A percentile compares a stretch with the other conserved stretches of the same genome.
phyloP scores from a whole-genome alignment of 2,888 invertebrate genomes.

The Operophtera brumata region DNA sequence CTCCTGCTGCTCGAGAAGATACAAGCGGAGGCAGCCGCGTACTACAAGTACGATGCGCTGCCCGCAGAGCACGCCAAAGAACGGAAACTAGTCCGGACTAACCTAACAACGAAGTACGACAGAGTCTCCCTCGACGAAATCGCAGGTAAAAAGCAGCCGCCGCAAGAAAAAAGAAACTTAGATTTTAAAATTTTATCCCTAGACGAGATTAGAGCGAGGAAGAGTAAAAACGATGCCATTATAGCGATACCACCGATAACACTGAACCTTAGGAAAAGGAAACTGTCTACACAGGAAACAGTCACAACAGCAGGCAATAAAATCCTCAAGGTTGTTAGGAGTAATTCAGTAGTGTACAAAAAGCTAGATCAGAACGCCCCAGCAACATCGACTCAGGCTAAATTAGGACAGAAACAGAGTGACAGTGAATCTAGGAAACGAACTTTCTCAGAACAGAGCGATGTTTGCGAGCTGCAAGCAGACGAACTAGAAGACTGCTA shows the following conservation, averaged over 20 bases:
- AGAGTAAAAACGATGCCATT: slow-evolving; percentile 46
- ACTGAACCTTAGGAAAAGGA: slow-evolving; percentile 66
- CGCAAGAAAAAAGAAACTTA: slow-evolving; percentile 46
- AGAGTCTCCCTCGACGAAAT: slow-evolving; percentile 77
- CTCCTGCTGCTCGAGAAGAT: slow-evolving; percentile 85
- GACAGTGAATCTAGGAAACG: slow-evolving; percentile 61
- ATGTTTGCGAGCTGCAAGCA: slow-evolving; percentile 59
- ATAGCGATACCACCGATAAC: slow-evolving; percentile 55
- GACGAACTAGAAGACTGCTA: slow-evolving; percentile 67
- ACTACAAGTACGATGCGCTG: slow-evolving; percentile 82
- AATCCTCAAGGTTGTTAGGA: slow-evolving; percentile 71
- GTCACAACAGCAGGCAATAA: slow-evolving; percentile 68
- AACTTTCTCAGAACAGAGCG: slow-evolving; percentile 65
- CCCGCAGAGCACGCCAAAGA: slow-evolving; percentile 44
- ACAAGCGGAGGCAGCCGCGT: slow-evolving; percentile 87
- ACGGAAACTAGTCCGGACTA: slow-evolving; percentile 55
- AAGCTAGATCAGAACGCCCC: slow-evolving; percentile 57
- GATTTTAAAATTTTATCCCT: slow-evolving; percentile 76
- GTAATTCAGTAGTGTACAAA: slow-evolving; percentile 72
- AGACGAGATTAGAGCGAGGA: slow-evolving; percentile 75
- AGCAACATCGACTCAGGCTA: slow-evolving; percentile 39
- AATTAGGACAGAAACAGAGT: slow-evolving; percentile 45
- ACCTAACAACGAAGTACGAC: slow-evolving; percentile 66
- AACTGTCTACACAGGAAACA: slow-evolving; percentile 67
- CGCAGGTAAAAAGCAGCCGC: slow-evolving; percentile 53